Percentiles rank a stretch among this genome's conserved stretches.
phyloP scores from a whole-genome alignment of 2,797 vertebrate genomes.

The Prionace glauca region DNA sequence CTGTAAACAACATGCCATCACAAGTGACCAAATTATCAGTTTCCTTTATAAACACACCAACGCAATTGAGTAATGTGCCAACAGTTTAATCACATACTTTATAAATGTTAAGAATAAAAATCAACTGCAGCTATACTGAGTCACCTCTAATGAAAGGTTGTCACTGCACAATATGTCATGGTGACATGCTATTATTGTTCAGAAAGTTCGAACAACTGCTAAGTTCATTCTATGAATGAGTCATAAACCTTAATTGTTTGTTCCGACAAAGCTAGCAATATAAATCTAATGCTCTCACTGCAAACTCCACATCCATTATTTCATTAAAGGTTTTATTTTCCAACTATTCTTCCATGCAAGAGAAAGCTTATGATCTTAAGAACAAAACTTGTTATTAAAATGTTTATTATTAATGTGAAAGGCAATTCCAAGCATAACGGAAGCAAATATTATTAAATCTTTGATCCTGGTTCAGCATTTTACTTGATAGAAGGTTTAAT shows the following conservation, averaged over 20 bases:
- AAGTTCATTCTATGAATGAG: background rate
- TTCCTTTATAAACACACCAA: background rate
- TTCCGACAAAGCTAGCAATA: background rate
- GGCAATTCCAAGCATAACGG: background rate
- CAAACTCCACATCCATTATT: background rate
- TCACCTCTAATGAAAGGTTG: conserved; percentile 15
- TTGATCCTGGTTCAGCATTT: background rate
- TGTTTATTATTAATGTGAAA: background rate
- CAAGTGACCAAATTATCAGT: background rate
- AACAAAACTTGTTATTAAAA: background rate
- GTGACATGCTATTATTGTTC: background rate
- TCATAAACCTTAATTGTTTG: conserved; percentile 12
- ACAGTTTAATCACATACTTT: background rate
- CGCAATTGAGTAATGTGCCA: background rate
- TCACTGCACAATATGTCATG: background rate
- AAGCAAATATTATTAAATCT: background rate
- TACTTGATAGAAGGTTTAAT: background rate
- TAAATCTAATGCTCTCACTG: background rate
- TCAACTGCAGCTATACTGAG: conserved; percentile 15
- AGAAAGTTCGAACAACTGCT: background rate
- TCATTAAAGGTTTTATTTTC: background rate
- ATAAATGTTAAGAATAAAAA: background rate
- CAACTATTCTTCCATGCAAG: background rate
- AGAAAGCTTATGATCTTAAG: background rate
- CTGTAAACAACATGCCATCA: background rate